Evolutionary conservation across 1,140 invertebrate genomes (phyloP), one percentile per base, ranked within the genome.

Genomic region (Drosophila burlai): DNA sequence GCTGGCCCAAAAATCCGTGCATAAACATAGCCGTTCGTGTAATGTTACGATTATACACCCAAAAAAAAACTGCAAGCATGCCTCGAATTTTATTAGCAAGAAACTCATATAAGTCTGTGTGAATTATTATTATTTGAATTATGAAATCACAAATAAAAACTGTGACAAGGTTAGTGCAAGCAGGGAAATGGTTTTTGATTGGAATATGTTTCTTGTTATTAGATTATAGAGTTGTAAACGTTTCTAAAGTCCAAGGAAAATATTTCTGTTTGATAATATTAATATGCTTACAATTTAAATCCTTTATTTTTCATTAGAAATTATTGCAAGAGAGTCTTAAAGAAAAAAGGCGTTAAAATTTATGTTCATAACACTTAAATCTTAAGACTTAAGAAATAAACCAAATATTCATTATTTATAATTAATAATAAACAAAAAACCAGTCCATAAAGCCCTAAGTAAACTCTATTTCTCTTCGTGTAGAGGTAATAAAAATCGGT

Each of bases 11-110:
- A 73, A 78, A 78, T 71, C 58, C 69, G 73, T 65, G 76, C 80
- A 87, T 89, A 89, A 89, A 83, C 81, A 78, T 84, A 54, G 64
- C 16, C 40, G 68, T 68, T 69, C 49, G 49, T 71, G 49, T 71
- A 71, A 71, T 68, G 40, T 71, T 71, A 68, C 67, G 47, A 55
- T 34, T 21, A 46, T 66, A 66, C 63, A 66, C 58, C 15, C 15
- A n/a, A 46, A 18, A 40, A 40, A 68, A 40, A 76, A 40, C 1
- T 57, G 34, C 54, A 57, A 16, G 21, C 15, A 57, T 55, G 8
- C 8, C 21, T 9, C 15, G 9, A 6, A 55, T 38, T 55, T 55
- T 55, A 55, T 55, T 66, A 49, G 16, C 21, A 13, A n/a, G 2
- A 16, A 3, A 11, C 9, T 1, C 40, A 40, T 26, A 67, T 36